Evolutionary conservation across 2,888 invertebrate genomes (phyloP), one percentile per base, ranked within the genome.

Genomic region (Pedicia rivosa): DNA sequence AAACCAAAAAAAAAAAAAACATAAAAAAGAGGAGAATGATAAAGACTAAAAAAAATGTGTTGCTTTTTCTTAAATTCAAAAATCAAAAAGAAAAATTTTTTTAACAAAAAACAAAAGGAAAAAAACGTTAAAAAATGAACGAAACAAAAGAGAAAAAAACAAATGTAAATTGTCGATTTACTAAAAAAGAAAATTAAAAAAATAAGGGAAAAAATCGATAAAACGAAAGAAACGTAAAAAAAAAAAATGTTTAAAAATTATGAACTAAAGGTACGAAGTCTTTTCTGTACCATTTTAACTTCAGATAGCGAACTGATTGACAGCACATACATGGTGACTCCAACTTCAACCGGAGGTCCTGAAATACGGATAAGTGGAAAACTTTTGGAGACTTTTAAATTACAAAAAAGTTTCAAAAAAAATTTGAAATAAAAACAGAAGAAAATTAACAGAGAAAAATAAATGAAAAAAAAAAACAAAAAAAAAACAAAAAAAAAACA

Each of bases 271-370:
- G 54, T 53, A 53, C 52, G 52, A 47, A 47, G 46, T 49, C 48
- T 50, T 50, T 48, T 63, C 62, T 68, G 68, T 82, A 91, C 91
- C 91, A 91, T 92, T 78, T 88, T 82, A 68, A 90, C 91, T 79
- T 92, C 92, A 67, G 90, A 91, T 68, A 92, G 86, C 67, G 90
- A 88, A 74, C 88, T 87, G 78, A 92, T 92, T 72, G 87, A 87
- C 70, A 91, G 81, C 72, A 92, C 90, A 76, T 88, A 90, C 82
- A 92, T 88, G 71, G 91, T 91, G 72, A 92, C 87, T 66, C 90
- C 88, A 65, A 92, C 91, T 70, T 87, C 88, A 68, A 94, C 92
- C 63, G 92, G 88, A 67, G 83, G 82, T 78, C 87, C 90, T 91
- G 81, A 69, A 86, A 77, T 51, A 56, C 51, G 52, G 50, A 54